Evolutionary conservation across 1,140 invertebrate genomes (phyloP), one percentile per base, ranked within the genome.

Genomic region (Solenopsis fugax): DNA sequence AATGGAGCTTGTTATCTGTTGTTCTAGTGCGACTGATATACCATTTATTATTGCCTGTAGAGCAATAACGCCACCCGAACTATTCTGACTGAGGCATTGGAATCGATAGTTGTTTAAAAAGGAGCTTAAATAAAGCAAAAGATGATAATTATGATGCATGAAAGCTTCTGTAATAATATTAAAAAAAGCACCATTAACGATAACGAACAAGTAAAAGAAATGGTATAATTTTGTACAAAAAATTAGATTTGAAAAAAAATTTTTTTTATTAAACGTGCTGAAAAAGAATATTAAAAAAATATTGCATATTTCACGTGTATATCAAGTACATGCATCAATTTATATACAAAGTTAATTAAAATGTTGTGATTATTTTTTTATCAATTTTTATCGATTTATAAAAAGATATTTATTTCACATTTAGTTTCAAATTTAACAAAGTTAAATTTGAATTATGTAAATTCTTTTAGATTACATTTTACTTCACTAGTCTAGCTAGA

Each of bases 1-100:
- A 85, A 91, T 86, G 76, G 87, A 87, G 87, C 90, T 91, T 88
- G 91, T 91, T 92, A 92, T 92, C 88, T 86, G 87, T 56, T 84
- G 87, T 87, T 84, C 85, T 34, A 67, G 50, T 58, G 85, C 56
- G 41, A 81, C 34, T 86, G 80, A 91, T 89, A 85, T 86, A 86
- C 91, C 76, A 89, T 90, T 89, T 91, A 89, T 89, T 91, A 89
- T 91, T 91, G 90, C 88, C 52, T 67, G 75, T 72, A 62, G 21
- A 76, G 82, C 88, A 86, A 89, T 87, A 85, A 89, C 87, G 54
- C 72, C 72, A 58, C 50, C 76, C 62, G 50, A 54, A 45, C 56
- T 72, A 87, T 89, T 89, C 60, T 48, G 48, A 60, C 60, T 34
- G 58, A 58, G 21, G 76, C 73, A 80, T 78, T 78, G 34, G 54